These are phyloP conservation scores for Nymphicus hollandicus DNA, from an alignment of 2,113 vertebrate species.

Conservation along the genomic window DNA sequence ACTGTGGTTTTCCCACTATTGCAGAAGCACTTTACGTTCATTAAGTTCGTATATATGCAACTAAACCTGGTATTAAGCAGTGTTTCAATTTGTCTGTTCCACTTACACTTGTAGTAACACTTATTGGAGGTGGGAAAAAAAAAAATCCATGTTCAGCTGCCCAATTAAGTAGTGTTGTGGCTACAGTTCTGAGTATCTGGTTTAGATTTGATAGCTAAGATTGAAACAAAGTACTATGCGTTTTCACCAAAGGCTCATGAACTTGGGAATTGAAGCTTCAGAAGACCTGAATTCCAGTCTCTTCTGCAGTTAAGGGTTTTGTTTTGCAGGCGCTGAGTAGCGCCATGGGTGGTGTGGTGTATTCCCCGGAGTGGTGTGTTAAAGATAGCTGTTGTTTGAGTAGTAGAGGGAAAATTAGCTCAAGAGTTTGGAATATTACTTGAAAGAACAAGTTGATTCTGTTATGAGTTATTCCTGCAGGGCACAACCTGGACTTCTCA, in stretches of 20 bases:
- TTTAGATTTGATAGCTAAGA: neutral
- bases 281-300: neutral
- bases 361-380: neutral
- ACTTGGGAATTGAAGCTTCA: neutral
- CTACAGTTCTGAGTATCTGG: neutral
- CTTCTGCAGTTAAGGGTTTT: neutral
- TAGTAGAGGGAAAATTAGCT: neutral
- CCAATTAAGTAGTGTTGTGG: neutral
- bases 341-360: neutral
- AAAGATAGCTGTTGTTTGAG: neutral
- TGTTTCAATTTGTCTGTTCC: neutral
- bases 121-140: neutral
- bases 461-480: neutral
- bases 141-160: neutral
- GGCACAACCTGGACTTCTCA: neutral
- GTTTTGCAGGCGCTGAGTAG: neutral
- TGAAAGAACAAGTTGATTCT: neutral
- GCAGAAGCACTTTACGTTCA: neutral
- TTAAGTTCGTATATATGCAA: neutral
- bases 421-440: neutral
- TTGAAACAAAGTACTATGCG: neutral
- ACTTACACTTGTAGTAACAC: neutral
- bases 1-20: neutral
- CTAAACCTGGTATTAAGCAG: neutral
- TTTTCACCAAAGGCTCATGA: neutral